These are phyloP conservation scores for Heliconius nattereri DNA, from an alignment of 1,140 invertebrate genomes.

Conservation along the genomic window DNA sequence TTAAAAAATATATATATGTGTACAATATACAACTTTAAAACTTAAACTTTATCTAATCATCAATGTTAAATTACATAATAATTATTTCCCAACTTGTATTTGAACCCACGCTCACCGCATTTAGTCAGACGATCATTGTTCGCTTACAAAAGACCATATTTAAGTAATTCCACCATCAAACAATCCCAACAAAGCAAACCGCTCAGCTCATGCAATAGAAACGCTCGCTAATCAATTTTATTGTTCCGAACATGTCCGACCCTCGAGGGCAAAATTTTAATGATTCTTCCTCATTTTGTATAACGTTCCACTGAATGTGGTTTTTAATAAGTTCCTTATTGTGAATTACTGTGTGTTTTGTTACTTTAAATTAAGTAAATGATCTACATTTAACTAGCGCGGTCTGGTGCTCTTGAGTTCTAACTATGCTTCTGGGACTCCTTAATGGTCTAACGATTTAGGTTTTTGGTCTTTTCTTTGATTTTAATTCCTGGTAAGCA, in stretches of 20 bases:
- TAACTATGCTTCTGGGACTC: too few species aligned
- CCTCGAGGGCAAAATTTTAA: slow-evolving; percentile 47
- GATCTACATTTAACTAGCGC: background rate
- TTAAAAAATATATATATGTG: too few species aligned
- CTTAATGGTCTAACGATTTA: too few species aligned
- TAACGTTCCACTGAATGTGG: slow-evolving; percentile 40
- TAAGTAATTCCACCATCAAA: background rate
- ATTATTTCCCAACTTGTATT: background rate
- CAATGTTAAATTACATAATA: too few species aligned
- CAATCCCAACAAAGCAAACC: slow-evolving; percentile 11
- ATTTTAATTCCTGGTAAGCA: too few species aligned
- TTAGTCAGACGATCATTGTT: background rate
- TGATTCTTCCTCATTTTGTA: slow-evolving; percentile 46
- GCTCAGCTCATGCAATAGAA: slow-evolving; percentile 7
- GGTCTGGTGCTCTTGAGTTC: background rate
- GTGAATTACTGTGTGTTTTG: slow-evolving; percentile 14
- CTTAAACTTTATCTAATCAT: too few species aligned
- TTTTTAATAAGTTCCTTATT: slow-evolving; percentile 35
- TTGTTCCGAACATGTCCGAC: slow-evolving; percentile 37
- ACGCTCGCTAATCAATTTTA: slow-evolving; percentile 24
- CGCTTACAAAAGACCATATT: background rate
- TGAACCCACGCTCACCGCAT: background rate
- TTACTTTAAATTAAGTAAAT: slow-evolving; percentile 5
- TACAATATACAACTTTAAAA: too few species aligned
- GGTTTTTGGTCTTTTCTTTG: background rate